Base-by-base conservation (phyloP, 2,113 vertebrate species). In the Engraulis encrasicolus region DNA sequence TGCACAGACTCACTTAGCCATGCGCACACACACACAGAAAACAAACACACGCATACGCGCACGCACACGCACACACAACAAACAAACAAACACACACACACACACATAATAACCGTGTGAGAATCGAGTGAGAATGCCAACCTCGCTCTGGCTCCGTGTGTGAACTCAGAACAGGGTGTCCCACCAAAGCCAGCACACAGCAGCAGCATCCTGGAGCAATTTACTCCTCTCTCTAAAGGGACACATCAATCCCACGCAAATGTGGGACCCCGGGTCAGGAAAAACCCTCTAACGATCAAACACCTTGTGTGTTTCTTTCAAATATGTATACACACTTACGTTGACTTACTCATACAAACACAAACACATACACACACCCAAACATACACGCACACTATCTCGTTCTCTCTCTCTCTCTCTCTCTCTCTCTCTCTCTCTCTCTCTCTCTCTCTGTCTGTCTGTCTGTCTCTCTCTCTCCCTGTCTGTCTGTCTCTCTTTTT, bases 41-140 rank as follows among this genome's bases (percentile, higher is more conserved):
- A 45, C 40, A 45, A 3, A 80, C 20, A 80, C 48, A 50, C 79
- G 37, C 31, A 81, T 36, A 58, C 18, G 40, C 50, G 15, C 48
- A 40, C 52, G 40, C 9, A 54, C 54, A 27, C 38, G 45, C 52
- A 40, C 80, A 40, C 37, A 45, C 31, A 82, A 71, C 71, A 77
- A 9, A 77, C 71, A 77, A 9, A 77, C 74, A 78, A 37, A 79
- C 36, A 79, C 17, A 23, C 40, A 80, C 78, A 80, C 20, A 50
- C 78, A 80, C 78, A 50, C 79, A 81, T 52, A n/a, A 81, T 1
- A 66, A 1, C 27, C 5, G 66, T 74, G 27, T 74, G 66, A 34
- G 27, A n/a, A n/a, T n/a, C n/a, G n/a, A 74, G 27, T 0, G 4
- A 15, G 11, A 34, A 34, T 27, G 31, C 27, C 12, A 74, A 15